Conservation (phyloP, 2,113 vertebrate species). For the Aplodontia rufa region DNA sequence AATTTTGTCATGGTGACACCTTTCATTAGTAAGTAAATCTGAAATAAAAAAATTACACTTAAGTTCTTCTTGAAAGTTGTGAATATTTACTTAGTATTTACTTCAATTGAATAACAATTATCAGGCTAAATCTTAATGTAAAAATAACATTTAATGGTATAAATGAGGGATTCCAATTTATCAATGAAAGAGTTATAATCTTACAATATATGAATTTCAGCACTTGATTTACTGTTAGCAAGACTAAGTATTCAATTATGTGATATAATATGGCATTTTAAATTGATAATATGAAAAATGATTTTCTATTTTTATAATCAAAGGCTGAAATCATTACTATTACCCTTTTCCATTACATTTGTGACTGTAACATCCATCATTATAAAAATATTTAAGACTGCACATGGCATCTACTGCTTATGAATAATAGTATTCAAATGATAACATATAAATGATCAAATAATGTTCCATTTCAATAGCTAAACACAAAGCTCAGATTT, state of each 20-base stretch:
- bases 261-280: slow-evolving; percentile 48
- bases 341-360: not conserved
- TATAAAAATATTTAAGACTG: not conserved
- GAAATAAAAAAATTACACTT: not conserved
- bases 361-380: not conserved
- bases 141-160: not conserved
- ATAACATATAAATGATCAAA: not conserved
- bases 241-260: slow-evolving; percentile 19
- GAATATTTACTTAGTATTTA: slow-evolving; percentile 22
- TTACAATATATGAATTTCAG: slow-evolving; percentile 33
- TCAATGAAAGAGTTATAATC: not conserved
- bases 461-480: not conserved
- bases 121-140: not conserved
- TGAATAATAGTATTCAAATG: not conserved
- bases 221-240: slow-evolving; percentile 31
- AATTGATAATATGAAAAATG: slow-evolving; percentile 36
- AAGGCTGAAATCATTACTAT: slow-evolving; percentile 54
- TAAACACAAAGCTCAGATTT: not conserved
- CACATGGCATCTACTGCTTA: not conserved
- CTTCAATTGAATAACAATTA: not conserved
- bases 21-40: not conserved
- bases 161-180: slow-evolving; percentile 1
- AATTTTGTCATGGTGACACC: not conserved
- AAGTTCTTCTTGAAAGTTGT: not conserved
- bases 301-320: slow-evolving; percentile 48